Evolutionary conservation across 2,113 vertebrate species (phyloP), one percentile per base, ranked within the genome.

Genomic region (Meleagris gallopavo): DNA sequence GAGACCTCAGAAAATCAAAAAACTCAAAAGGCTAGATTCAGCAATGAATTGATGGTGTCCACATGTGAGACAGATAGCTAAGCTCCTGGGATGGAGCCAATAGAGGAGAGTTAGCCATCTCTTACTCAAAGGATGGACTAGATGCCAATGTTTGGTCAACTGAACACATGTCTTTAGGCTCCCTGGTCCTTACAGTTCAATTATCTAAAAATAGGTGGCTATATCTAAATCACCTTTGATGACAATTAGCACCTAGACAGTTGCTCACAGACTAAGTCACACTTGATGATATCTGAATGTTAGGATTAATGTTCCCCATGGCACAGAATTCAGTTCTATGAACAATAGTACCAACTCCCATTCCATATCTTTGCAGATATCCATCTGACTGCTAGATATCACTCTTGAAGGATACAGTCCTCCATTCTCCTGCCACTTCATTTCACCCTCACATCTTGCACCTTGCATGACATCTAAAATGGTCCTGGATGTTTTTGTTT

Each of bases 11-110:
- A 86, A 86, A 50, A 27, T 1, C 24, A 5, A 3, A 9, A 38
- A 72, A 71, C 62, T 2, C 5, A 32, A 6, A 5, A 8, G 4
- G 0, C 3, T 2, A 1, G 8, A 17, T 74, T 71, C 45, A 83
- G 5, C 19, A 72, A n/a, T 43, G 32, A 38, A 57, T 6, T 78
- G 19, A 74, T n/a, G 10, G 5, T 75, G 21, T 21, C 57, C 38
- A 11, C 17, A 48, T 4, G 1, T 66, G 36, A 80, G 30, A 72
- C 2, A 60, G 40, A 45, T 18, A 0, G 32, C 24, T 64, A 38
- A 66, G 24, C 3, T 86, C 4, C 13, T 6, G 2, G 4, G 30
- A 74, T 46, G 27, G 12, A 86, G 6, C 11, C 20, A 38, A 16
- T 27, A 60, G 2, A 76, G 3, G 34, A 61, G 10, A 55, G 9